A percentile compares a stretch with the other conserved stretches of the same genome.
Evolutionary conservation across 2,797 vertebrate species (phyloP).

Genomic region (Protonibea diacanthus): DNA sequence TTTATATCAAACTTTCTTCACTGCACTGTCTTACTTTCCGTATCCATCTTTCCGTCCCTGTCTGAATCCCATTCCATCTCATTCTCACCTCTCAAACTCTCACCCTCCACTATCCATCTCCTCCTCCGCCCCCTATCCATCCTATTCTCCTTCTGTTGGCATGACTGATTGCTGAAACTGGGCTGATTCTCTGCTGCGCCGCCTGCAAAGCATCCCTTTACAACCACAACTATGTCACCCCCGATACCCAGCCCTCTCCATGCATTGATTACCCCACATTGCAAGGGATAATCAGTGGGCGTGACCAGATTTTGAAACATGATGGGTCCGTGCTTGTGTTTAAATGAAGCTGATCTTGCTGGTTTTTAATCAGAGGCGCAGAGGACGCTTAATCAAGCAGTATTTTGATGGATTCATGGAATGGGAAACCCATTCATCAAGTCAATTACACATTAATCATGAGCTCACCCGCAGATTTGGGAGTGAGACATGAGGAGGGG

Average conservation of each 20-base stretch:
- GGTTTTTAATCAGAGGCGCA: constrained; percentile 80
- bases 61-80: constrained; percentile 71
- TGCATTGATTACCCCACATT: constrained; percentile 73
- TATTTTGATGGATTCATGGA: constrained; percentile 83
- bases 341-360: constrained; percentile 79
- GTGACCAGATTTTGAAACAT: constrained; percentile 77
- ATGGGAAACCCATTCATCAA: constrained; percentile 84
- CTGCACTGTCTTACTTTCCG: constrained; percentile 59
- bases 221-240: constrained; percentile 58
- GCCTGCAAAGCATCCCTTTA: constrained; percentile 62
- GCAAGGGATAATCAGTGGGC: constrained; percentile 78
- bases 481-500: constrained; percentile 73
- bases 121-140: constrained; percentile 63
- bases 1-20: constrained; percentile 67
- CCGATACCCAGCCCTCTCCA: constrained; percentile 28
- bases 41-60: constrained; percentile 54
- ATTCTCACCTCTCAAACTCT: constrained; percentile 78
- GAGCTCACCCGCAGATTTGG: constrained; percentile 75
- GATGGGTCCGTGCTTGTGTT: constrained; percentile 74
- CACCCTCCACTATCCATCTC: constrained; percentile 67
- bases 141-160: constrained; percentile 74
- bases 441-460: constrained; percentile 87
- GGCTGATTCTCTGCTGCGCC: constrained; percentile 38
- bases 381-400: constrained; percentile 80
- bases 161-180: constrained; percentile 77